Conservation (phyloP, 2,888 invertebrate genomes). For the Erebia epiphron region DNA sequence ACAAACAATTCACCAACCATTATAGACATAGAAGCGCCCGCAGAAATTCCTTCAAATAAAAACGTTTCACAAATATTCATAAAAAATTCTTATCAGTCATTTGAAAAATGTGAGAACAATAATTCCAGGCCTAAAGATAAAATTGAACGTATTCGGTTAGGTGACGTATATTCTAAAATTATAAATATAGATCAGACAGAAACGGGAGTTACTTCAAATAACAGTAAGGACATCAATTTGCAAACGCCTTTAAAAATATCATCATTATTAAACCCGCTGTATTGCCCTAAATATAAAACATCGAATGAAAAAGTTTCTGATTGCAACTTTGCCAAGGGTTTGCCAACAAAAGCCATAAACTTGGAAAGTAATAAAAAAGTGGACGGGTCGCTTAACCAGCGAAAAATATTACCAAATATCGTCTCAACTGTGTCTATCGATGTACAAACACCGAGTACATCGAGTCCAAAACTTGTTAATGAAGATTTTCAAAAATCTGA, state of each 20-base stretch:
- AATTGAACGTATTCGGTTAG: conserved; percentile 24
- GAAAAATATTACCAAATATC: conserved; percentile 1
- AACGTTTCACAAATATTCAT: not conserved
- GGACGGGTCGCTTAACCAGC: not conserved
- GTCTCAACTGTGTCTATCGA: not conserved
- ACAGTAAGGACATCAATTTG: conserved; percentile 35
- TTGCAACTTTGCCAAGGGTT: not conserved
- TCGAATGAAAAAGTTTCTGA: conserved; percentile 9
- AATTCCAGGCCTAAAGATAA: conserved; percentile 7
- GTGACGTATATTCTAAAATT: conserved; percentile 23
- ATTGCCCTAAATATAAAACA: conserved; percentile 46
- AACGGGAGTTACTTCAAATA: not conserved
- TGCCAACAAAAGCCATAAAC: conserved; percentile 2
- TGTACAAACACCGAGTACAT: conserved; percentile 7
- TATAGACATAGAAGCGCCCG: not conserved
- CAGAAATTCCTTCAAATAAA: not conserved
- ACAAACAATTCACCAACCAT: not conserved
- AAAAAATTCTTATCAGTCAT: not conserved
- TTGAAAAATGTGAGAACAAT: conserved; percentile 12
- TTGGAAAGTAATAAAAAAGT: not conserved
- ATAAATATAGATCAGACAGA: conserved; percentile 8
- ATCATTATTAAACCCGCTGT: conserved; percentile 54
- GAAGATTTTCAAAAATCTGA: conserved; percentile 8
- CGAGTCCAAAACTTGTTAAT: conserved; percentile 2
- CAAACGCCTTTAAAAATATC: conserved; percentile 69